Conservation (phyloP, 2,888 invertebrate species). For the Temnothorax unifasciatus region DNA sequence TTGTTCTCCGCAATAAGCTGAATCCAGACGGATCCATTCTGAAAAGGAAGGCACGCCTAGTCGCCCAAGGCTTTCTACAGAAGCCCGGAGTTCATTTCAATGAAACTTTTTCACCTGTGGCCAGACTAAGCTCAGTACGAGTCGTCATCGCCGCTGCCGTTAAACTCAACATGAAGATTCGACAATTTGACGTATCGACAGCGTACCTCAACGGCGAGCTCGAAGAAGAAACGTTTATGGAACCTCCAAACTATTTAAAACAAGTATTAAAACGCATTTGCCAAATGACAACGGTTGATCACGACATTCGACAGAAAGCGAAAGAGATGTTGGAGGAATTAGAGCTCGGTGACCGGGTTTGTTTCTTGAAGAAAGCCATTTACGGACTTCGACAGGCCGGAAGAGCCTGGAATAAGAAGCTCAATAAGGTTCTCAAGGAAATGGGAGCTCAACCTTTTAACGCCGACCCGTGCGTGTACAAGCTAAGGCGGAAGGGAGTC, state of each 20-base stretch:
- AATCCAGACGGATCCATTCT: neutral
- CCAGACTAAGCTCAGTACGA: neutral
- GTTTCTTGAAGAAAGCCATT: neutral
- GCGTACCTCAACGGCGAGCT: neutral
- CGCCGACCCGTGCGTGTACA: neutral
- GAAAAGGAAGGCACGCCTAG: neutral
- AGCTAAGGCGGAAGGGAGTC: no score
- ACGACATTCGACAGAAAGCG: neutral
- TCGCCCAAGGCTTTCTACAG: constrained; percentile 2
- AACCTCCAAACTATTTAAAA: neutral
- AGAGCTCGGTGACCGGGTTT: neutral
- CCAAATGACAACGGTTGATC: no score
- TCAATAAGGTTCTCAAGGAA: neutral
- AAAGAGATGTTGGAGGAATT: neutral
- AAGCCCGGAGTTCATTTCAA: neutral
- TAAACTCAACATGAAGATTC: neutral
- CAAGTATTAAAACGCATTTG: no score
- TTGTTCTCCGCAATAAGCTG: neutral
- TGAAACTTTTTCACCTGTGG: neutral
- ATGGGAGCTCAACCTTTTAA: neutral
- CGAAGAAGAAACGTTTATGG: neutral
- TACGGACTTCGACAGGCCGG: neutral
- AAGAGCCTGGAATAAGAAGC: neutral
- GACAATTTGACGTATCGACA: neutral
- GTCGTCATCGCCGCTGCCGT: neutral